Evolutionary conservation across 2,888 invertebrate species (phyloP).

Genomic region (Embidobia sp.): DNA sequence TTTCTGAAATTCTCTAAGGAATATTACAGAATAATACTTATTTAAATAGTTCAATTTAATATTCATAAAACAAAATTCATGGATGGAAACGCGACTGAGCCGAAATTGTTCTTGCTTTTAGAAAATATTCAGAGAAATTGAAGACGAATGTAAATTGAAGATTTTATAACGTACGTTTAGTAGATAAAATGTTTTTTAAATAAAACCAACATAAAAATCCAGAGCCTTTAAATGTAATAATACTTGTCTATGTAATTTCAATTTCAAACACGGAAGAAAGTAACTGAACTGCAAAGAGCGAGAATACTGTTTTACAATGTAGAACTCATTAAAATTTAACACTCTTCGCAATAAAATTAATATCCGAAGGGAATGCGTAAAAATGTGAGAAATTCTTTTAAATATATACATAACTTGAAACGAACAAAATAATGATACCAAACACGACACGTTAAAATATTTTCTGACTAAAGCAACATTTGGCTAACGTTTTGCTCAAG

Average conservation of each 20-base stretch:
- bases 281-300: slow-evolving; percentile 6
- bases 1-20: slow-evolving; percentile 30
- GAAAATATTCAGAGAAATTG: neutral
- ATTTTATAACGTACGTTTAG: no score
- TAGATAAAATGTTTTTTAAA: neutral
- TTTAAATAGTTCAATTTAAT: slow-evolving; percentile 37
- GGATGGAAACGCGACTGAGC: neutral
- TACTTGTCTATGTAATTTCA: neutral
- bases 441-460: no score
- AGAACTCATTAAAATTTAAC: slow-evolving; percentile 2
- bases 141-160: no score
- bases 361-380: neutral
- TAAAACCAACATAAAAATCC: neutral
- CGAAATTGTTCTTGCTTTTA: neutral
- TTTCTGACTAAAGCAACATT: no score
- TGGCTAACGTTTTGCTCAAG: no score
- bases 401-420: no score
- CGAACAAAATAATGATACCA: no score
- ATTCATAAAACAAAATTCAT: slow-evolving; percentile 18
- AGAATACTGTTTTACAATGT: slow-evolving; percentile 4
- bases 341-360: neutral
- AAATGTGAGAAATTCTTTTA: neutral
- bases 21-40: slow-evolving; percentile 38
- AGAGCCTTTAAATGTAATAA: no score
- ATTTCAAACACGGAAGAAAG: slow-evolving; percentile 11